Evolutionary conservation across 2,888 invertebrate genomes (phyloP).

Genomic region (Sepioteuthis lessoniana): DNA sequence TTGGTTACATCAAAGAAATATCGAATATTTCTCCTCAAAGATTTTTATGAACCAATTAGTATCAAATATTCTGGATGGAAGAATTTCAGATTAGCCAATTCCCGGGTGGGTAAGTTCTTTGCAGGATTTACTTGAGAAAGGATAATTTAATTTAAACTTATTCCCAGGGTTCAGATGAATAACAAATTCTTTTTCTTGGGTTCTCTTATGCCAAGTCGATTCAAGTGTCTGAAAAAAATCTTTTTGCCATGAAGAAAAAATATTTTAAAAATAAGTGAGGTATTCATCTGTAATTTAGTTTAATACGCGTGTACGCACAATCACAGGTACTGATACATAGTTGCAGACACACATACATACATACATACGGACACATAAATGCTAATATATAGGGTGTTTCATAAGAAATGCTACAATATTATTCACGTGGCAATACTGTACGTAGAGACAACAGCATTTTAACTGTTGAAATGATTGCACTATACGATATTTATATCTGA

Average conservation of each 20-base stretch:
- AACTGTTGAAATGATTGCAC: no score
- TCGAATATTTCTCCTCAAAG: not conserved
- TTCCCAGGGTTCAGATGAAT: not conserved
- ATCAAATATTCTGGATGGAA: not conserved
- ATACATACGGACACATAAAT: not conserved
- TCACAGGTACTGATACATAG: not conserved
- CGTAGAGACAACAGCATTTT: no score
- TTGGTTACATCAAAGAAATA: not conserved
- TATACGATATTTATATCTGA: no score
- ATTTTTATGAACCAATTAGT: not conserved
- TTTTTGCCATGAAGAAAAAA: no score
- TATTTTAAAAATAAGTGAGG: no score
- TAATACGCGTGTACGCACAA: not conserved
- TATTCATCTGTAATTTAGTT: not conserved
- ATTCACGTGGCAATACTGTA: no score
- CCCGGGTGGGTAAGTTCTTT: not conserved
- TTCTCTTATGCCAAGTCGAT: not conserved
- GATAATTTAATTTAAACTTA: not conserved
- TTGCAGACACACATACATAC: not conserved
- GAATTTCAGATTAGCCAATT: not conserved
- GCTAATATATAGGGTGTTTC: no score
- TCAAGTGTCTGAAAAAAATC: no score
- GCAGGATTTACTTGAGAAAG: not conserved
- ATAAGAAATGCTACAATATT: no score
- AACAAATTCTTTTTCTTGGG: not conserved